These are phyloP conservation scores for Lepidochitona cinerea DNA, from an alignment of 2,888 invertebrate species.

Conservation along the genomic window DNA sequence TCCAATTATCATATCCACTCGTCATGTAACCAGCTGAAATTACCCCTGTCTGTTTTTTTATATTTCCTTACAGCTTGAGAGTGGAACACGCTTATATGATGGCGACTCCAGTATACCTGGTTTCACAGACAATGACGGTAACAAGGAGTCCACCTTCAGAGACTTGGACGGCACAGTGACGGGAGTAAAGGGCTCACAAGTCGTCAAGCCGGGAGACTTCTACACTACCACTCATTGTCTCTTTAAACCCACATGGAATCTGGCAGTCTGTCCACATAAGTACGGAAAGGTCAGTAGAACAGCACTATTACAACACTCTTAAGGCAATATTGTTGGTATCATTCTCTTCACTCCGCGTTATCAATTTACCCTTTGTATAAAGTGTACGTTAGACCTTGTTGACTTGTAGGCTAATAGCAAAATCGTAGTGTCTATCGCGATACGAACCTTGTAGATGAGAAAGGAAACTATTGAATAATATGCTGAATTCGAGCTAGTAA, in stretches of 20 bases:
- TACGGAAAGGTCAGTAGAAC: slow-evolving; percentile 35
- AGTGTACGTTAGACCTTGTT: no score
- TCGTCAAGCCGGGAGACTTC: slow-evolving; percentile 33
- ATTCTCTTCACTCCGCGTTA: not conserved
- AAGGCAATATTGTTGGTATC: not conserved
- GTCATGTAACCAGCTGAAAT: no score
- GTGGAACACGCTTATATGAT: slow-evolving; percentile 32
- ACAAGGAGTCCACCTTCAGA: slow-evolving; percentile 31
- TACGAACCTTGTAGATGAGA: no score
- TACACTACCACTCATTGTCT: slow-evolving; percentile 29
- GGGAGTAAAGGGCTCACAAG: slow-evolving; percentile 12
- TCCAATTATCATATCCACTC: no score
- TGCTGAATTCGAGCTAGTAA: no score
- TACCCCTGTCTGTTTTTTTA: no score
- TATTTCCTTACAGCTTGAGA: slow-evolving; percentile 15
- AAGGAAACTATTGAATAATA: no score
- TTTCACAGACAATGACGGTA: slow-evolving; percentile 29
- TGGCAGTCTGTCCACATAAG: slow-evolving; percentile 39
- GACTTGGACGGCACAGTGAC: slow-evolving; percentile 37
- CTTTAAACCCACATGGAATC: slow-evolving; percentile 33
- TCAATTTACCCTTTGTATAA: not conserved
- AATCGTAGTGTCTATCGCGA: no score
- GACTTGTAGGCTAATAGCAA: no score
- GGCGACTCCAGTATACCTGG: slow-evolving; percentile 23
- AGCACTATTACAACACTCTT: not conserved